Evolutionary conservation across 2,888 invertebrate genomes (phyloP), one percentile per base, ranked within the genome.

Genomic region (Cantharis flavilabris): DNA sequence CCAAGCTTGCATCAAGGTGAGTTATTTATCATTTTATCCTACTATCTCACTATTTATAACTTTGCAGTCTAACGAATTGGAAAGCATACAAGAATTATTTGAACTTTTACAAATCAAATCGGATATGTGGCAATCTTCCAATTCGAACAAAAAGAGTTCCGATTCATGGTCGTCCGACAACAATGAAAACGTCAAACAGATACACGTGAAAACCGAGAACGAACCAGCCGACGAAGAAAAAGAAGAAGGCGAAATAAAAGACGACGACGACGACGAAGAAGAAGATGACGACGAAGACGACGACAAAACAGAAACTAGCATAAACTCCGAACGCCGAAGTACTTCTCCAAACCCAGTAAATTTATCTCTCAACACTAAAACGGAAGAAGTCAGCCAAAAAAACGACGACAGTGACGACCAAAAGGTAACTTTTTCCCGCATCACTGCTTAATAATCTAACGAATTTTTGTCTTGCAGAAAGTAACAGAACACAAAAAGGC

Each of bases 51-150:
- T 49, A 70, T 78, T 63, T 70, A 71, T 76, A 69, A 63, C 70
- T 81, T 90, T 91, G 83, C 89, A 94, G 94, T 94, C 94, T 82
- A 92, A 92, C 83, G 96, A 96, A 90, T 92, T 96, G 83, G 94
- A 94, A 86, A 95, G 94, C 85, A 92, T 96, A 90, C 94, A 95
- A 89, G 96, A 96, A 88, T 89, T 96, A 75, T 93, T 96, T 87
- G 94, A 95, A 87, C 89, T 96, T 83, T 89, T 96, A 84, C 95
- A 96, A 90, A 96, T 96, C 82, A 95, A 95, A 88, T 94, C 96
- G 80, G 95, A 95, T 84, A 92, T 94, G 84, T 94, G 94, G 93
- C 90, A 91, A 86, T 90, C 91, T 63, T 86, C 87, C 63, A 86
- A 87, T 84, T 84, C 85, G 82, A 86, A 85, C 82, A 82, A 79